phyloP scores from a whole-genome alignment of 2,113 vertebrate species.

The Chauna torquata region DNA sequence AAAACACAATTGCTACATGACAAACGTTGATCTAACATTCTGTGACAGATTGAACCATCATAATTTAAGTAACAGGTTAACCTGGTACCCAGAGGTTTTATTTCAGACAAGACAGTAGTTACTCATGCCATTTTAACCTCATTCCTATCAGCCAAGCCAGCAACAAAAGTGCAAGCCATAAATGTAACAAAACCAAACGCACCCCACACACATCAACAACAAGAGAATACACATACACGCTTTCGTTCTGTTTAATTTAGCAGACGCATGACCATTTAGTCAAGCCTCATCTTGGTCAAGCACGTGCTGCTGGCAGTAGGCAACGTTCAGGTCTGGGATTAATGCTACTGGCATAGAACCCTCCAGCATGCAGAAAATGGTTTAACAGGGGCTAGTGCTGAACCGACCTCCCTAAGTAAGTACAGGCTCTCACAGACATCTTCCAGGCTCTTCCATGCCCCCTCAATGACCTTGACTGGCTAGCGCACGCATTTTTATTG shows the following conservation, averaged over 20 bases:
- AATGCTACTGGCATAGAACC: neutral
- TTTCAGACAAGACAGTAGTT: neutral
- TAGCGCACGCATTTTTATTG: neutral
- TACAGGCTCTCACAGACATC: accelerated
- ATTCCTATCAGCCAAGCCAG: neutral
- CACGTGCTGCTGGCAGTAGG: neutral
- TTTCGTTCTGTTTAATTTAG: neutral
- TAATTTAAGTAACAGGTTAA: neutral
- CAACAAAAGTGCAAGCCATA: neutral
- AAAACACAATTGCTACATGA: neutral
- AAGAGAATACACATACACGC: neutral
- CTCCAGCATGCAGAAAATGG: neutral
- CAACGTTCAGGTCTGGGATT: neutral
- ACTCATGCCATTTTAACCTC: neutral
- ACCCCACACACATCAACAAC: neutral
- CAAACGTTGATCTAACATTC: neutral
- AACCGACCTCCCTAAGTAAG: neutral
- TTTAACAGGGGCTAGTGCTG: neutral
- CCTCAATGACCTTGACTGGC: neutral
- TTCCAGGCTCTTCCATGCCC: neutral
- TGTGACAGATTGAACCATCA: neutral
- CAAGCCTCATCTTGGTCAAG: neutral
- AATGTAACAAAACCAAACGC: neutral
- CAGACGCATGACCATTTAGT: neutral
- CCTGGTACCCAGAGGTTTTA: neutral